These are phyloP conservation scores for Aethina tumida DNA, from an alignment of 1,140 invertebrate genomes.

Conservation along the genomic window DNA sequence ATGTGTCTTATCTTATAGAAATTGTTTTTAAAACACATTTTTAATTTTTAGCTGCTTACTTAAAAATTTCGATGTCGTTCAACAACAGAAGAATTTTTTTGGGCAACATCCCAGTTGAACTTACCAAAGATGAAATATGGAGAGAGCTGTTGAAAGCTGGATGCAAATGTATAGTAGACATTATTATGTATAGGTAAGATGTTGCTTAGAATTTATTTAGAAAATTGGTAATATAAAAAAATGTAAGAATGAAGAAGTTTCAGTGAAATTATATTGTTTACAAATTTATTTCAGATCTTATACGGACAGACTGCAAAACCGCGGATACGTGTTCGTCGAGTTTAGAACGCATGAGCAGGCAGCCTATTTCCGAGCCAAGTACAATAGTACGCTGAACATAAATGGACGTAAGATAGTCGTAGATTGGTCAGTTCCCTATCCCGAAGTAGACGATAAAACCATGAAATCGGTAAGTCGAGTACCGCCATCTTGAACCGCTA, in stretches of 20 bases:
- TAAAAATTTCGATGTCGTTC: slow-evolving; percentile 11
- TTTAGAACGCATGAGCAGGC: slow-evolving; percentile 70
- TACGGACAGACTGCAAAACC: slow-evolving; percentile 54
- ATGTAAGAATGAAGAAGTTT: no score
- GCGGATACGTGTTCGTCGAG: slow-evolving; percentile 84
- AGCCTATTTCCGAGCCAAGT: slow-evolving; percentile 58
- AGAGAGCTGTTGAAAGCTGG: slow-evolving; percentile 56
- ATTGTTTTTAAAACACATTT: no score
- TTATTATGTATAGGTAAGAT: slow-evolving; percentile 60
- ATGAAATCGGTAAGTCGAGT: slow-evolving; percentile 8
- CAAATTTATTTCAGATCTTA: slow-evolving; percentile 25
- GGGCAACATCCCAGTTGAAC: slow-evolving; percentile 66
- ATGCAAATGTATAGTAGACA: slow-evolving; percentile 42
- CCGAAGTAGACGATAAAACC: background rate
- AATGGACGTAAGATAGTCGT: slow-evolving; percentile 13
- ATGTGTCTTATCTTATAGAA: no score
- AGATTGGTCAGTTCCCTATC: slow-evolving; percentile 18
- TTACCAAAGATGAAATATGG: slow-evolving; percentile 57
- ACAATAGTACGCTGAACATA: slow-evolving; percentile 9
- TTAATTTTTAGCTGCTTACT: no score
- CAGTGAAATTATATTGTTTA: background rate
- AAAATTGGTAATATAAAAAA: no score
- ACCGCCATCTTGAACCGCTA: background rate
- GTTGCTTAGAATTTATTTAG: background rate
- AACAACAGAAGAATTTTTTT: slow-evolving; percentile 78